Conservation (phyloP, 2,888 invertebrate genomes). For the Hirtodrosophila duncani region DNA sequence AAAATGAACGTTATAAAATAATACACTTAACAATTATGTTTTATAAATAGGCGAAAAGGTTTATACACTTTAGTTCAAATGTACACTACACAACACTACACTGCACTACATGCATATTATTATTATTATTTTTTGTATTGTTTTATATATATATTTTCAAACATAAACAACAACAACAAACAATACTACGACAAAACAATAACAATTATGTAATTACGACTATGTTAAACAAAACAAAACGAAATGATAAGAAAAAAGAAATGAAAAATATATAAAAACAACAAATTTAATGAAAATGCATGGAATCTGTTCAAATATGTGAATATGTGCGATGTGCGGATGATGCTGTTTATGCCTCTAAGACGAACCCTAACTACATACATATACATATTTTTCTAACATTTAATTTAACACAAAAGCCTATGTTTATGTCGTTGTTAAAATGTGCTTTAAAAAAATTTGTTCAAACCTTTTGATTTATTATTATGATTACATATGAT, state of each 20-base stretch:
- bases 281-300: conserved; percentile 14
- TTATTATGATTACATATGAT: no score
- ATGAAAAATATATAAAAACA: conserved; percentile 31
- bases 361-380: no score
- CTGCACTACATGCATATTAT: no score
- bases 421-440: no score
- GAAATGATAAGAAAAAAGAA: conserved; percentile 21
- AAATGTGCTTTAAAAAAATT: no score
- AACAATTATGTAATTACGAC: neutral
- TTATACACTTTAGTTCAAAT: conserved; percentile 71
- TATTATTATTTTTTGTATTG: conserved; percentile 1
- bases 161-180: conserved; percentile 8
- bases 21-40: conserved; percentile 58
- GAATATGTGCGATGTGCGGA: no score
- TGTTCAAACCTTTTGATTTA: no score
- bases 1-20: no score
- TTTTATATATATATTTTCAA: conserved; percentile 32
- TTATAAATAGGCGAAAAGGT: conserved; percentile 63
- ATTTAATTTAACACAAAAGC: no score
- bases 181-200: conserved; percentile 1
- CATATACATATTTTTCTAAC: no score
- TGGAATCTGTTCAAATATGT: no score
- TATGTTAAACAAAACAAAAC: conserved; percentile 1
- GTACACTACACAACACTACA: conserved; percentile 50
- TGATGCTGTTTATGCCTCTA: no score